Percentiles rank a stretch among this genome's conserved stretches.
Conservation (phyloP, 2,113 vertebrate species). For the Engraulis encrasicolus region DNA sequence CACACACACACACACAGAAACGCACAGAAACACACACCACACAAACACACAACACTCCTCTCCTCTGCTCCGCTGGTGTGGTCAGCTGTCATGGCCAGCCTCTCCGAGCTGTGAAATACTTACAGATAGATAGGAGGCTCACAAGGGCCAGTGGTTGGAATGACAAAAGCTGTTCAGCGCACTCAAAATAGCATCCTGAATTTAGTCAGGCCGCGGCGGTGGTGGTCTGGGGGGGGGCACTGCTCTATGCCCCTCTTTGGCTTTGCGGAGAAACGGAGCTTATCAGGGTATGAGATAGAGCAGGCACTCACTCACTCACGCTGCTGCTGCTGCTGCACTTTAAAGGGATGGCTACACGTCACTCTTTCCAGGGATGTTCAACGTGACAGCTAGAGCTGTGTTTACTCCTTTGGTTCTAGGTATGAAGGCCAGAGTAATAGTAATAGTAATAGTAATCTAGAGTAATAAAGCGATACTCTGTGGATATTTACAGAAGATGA, state of each 20-base stretch:
- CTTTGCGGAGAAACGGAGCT: conserved; percentile 50
- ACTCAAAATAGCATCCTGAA: conserved; percentile 67
- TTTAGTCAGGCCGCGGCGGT: too few species aligned
- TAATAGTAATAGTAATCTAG: not conserved
- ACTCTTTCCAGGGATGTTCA: not conserved
- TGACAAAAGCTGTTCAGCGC: conserved; percentile 54
- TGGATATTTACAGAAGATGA: too few species aligned
- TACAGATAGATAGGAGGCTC: conserved; percentile 56
- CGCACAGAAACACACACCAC: too few species aligned
- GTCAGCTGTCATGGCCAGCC: conserved; percentile 64
- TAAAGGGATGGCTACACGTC: not conserved
- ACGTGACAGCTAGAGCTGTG: not conserved
- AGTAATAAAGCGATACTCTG: too few species aligned
- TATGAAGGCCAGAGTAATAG: not conserved
- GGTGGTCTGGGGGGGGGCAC: conserved; percentile 24
- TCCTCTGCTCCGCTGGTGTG: too few species aligned
- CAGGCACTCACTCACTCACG: too few species aligned
- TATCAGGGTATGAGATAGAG: conserved; percentile 51
- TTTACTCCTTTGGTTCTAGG: not conserved
- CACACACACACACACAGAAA: too few species aligned
- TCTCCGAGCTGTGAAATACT: conserved; percentile 67
- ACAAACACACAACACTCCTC: too few species aligned
- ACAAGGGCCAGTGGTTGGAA: conserved; percentile 22
- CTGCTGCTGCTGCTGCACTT: conserved; percentile 44
- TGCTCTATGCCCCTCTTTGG: conserved; percentile 60